These are phyloP conservation scores for Pelodytes ibericus DNA, from an alignment of 2,797 vertebrate genomes.

Conservation along the genomic window DNA sequence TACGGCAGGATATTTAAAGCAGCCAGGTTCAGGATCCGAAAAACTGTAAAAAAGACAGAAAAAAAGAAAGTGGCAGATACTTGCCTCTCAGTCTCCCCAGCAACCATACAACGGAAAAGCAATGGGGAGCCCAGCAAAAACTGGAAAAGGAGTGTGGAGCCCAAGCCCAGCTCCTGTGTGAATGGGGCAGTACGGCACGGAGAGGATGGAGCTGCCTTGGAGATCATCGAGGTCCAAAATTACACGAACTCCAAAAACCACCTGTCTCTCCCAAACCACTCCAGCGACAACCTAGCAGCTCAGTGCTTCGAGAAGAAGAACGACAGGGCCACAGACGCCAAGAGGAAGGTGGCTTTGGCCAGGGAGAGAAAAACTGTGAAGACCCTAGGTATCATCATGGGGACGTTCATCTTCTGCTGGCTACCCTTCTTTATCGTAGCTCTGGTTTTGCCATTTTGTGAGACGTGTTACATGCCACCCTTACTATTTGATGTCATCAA, in stretches of 20 bases:
- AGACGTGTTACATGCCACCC: conserved; percentile 89
- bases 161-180: conserved; percentile 73
- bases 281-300: conserved; percentile 60
- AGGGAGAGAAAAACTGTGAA: conserved; percentile 95
- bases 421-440: conserved; percentile 97
- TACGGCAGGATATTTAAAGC: conserved; percentile 94
- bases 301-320: conserved; percentile 76
- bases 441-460: conserved; percentile 91
- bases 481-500: conserved; percentile 90
- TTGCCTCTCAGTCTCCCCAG: conserved; percentile 74
- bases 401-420: conserved; percentile 98
- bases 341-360: conserved; percentile 88
- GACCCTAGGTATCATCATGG: conserved; percentile 97
- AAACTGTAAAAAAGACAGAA: conserved; percentile 88
- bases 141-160: conserved; percentile 77
- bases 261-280: conserved; percentile 76
- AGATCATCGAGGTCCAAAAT: conserved; percentile 85
- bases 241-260: conserved; percentile 81
- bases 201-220: conserved; percentile 81
- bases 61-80: conserved; percentile 73
- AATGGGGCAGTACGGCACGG: conserved; percentile 83
- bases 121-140: conserved; percentile 76
- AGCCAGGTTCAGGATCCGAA: conserved; percentile 92
- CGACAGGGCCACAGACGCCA: conserved; percentile 83
- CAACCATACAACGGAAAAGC: conserved; percentile 74